A percentile compares a stretch with the other conserved stretches of the same genome.
Evolutionary conservation across 1,140 invertebrate genomes (phyloP).

Genomic region (Pogonus chalceus): DNA sequence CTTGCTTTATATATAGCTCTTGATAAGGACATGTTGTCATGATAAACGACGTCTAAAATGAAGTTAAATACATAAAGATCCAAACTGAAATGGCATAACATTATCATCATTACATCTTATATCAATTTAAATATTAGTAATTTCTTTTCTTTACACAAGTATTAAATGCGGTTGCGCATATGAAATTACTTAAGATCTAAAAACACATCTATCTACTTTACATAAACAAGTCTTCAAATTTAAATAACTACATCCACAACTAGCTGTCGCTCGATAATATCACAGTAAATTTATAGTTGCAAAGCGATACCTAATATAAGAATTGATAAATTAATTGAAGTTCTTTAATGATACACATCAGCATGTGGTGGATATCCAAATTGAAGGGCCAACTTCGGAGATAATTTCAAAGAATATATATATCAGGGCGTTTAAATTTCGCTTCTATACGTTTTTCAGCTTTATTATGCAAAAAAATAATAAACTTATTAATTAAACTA

Average conservation of each 20-base stretch:
- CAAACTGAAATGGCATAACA: not conserved
- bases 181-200: not conserved
- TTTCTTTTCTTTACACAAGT: not conserved
- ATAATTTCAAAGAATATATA: not conserved
- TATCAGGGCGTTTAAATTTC: too few species aligned
- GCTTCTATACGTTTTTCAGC: too few species aligned
- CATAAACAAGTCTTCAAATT: not conserved
- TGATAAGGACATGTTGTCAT: not conserved
- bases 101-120: not conserved
- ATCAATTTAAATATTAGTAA: not conserved
- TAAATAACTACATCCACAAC: not conserved
- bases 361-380: not conserved
- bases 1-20: not conserved
- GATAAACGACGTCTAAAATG: not conserved
- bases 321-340: not conserved
- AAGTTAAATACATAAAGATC: not conserved
- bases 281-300: not conserved
- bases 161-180: not conserved
- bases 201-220: not conserved
- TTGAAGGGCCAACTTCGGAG: not conserved
- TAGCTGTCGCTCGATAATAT: not conserved
- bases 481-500: not conserved
- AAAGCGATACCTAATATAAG: not conserved
- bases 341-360: not conserved
- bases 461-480: not conserved